These are phyloP conservation scores for Passer domesticus DNA, from an alignment of 2,113 vertebrate genomes.

Conservation along the genomic window DNA sequence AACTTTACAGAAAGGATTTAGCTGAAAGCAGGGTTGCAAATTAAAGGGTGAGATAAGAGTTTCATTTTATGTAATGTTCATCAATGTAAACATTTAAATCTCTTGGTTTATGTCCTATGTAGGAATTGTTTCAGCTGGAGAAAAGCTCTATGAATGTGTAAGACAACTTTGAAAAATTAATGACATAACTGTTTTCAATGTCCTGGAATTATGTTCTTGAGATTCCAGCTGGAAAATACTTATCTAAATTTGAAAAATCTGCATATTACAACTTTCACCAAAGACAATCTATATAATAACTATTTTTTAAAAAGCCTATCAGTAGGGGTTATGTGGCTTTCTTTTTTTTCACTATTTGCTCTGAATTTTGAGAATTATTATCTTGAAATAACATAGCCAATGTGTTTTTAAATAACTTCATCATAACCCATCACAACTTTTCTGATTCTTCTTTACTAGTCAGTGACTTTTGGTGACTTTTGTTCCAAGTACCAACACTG, in stretches of 20 bases:
- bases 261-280: not conserved
- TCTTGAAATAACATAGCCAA: not conserved
- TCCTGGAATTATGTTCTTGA: not conserved
- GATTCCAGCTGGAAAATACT: not conserved
- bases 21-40: not conserved
- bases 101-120: not conserved
- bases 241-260: not conserved
- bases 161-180: not conserved
- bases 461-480: not conserved
- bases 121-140: not conserved
- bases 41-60: not conserved
- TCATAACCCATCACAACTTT: not conserved
- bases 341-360: not conserved
- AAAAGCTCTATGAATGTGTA: not conserved
- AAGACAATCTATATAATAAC: not conserved
- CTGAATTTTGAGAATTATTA: not conserved
- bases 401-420: not conserved
- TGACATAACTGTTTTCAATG: not conserved
- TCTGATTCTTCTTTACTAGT: not conserved
- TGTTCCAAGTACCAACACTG: not conserved
- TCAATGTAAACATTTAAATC: not conserved
- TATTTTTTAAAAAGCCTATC: not conserved
- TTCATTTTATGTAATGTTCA: not conserved
- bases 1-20: not conserved
- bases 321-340: not conserved